Percentiles rank a stretch among this genome's conserved stretches.
phyloP scores from a whole-genome alignment of 2,797 vertebrate species.

The Thamnophis elegans region DNA sequence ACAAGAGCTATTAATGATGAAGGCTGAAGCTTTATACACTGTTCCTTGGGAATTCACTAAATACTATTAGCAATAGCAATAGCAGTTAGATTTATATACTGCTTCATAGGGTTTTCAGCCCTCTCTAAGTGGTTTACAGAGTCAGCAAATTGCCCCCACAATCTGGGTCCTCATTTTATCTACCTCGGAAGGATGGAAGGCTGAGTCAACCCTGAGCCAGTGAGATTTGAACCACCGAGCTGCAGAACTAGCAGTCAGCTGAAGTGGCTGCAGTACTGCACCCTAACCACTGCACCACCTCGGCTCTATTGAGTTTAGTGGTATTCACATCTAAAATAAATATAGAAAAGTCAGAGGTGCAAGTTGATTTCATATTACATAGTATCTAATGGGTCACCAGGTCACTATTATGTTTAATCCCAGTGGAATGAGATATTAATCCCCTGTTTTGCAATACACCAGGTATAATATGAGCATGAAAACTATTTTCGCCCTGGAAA shows the following conservation, averaged over 20 bases:
- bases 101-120: too few species aligned
- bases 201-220: too few species aligned
- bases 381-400: neutral
- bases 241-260: too few species aligned
- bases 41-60: neutral
- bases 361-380: neutral
- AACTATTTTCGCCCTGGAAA: neutral
- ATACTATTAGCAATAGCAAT: too few species aligned
- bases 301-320: neutral
- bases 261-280: too few species aligned
- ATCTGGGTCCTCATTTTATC: too few species aligned
- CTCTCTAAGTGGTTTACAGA: too few species aligned
- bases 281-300: too few species aligned
- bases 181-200: too few species aligned
- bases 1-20: neutral
- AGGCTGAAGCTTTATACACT: neutral
- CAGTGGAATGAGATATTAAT: neutral
- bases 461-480: neutral
- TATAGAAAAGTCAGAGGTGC: neutral
- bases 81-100: too few species aligned
- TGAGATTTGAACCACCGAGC: too few species aligned
- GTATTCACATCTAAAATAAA: neutral
- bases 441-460: neutral
- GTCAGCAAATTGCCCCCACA: too few species aligned
- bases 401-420: neutral